These are phyloP conservation scores for Branchellion lobata DNA, from an alignment of 2,888 invertebrate species.

Conservation along the genomic window DNA sequence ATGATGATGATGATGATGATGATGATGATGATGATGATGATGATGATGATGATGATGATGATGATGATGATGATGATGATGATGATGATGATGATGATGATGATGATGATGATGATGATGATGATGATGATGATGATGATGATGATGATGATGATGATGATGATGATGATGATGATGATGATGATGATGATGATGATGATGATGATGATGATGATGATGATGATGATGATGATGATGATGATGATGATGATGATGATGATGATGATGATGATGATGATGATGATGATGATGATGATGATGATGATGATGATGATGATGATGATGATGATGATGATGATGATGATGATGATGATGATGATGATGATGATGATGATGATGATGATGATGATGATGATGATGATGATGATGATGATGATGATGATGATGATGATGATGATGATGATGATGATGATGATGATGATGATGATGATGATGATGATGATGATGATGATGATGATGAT, in stretches of 20 bases:
- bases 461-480: not conserved
- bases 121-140: conserved; percentile 7
- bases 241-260: not conserved
- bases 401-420: not conserved
- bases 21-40: conserved; percentile 11
- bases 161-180: conserved; percentile 6
- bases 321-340: conserved; percentile 12
- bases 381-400: conserved; percentile 12
- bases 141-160: conserved; percentile 1
- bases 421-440: conserved; percentile 15
- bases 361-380: not conserved
- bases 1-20: not conserved
- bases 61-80: conserved; percentile 12
- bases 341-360: not conserved
- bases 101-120: not conserved
- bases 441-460: not conserved
- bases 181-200: not conserved
- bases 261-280: conserved; percentile 5
- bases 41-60: not conserved
- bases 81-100: not conserved
- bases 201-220: not conserved
- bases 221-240: conserved; percentile 7
- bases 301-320: not conserved
- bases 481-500: conserved; percentile 12
- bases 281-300: conserved; percentile 7